A percentile compares a stretch with the other conserved stretches of the same genome.
These are phyloP conservation scores for Larimichthys crocea DNA, from an alignment of 2,113 vertebrate species.

Conservation along the genomic window DNA sequence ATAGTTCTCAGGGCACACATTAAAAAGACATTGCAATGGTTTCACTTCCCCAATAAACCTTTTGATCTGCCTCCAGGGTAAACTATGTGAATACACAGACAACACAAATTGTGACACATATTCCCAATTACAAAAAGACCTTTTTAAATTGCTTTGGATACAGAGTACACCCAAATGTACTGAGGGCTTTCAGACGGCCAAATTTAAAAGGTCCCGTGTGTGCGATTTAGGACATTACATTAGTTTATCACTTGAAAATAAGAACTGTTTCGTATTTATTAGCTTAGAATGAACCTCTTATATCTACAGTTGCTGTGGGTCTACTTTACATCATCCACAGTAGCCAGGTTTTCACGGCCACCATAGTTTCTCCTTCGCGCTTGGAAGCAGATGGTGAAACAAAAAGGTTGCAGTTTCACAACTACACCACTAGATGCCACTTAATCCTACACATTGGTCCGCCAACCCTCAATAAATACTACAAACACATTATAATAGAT, in stretches of 20 bases:
- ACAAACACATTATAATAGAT: neutral
- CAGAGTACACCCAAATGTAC: neutral
- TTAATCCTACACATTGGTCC: too few relatives aligned
- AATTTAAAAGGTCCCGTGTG: neutral
- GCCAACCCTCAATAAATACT: neutral
- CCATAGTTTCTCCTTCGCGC: too few relatives aligned
- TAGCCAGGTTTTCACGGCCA: too few relatives aligned
- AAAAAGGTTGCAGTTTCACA: too few relatives aligned
- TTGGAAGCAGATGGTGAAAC: too few relatives aligned
- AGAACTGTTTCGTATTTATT: too few relatives aligned
- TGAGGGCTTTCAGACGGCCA: neutral
- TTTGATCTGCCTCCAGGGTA: neutral
- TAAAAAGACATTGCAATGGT: neutral
- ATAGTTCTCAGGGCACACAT: constrained; percentile 1
- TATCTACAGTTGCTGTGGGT: too few relatives aligned
- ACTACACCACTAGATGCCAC: too few relatives aligned
- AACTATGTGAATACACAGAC: neutral
- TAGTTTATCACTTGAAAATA: too few relatives aligned
- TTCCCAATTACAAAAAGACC: neutral
- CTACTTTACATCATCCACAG: too few relatives aligned
- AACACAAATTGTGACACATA: neutral
- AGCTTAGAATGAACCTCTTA: too few relatives aligned
- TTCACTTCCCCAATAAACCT: neutral
- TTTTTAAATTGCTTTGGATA: neutral
- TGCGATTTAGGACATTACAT: too few relatives aligned